Evolutionary conservation across 2,888 invertebrate genomes (phyloP), one percentile per base, ranked within the genome.

Genomic region (Lepidochitona cinerea): DNA sequence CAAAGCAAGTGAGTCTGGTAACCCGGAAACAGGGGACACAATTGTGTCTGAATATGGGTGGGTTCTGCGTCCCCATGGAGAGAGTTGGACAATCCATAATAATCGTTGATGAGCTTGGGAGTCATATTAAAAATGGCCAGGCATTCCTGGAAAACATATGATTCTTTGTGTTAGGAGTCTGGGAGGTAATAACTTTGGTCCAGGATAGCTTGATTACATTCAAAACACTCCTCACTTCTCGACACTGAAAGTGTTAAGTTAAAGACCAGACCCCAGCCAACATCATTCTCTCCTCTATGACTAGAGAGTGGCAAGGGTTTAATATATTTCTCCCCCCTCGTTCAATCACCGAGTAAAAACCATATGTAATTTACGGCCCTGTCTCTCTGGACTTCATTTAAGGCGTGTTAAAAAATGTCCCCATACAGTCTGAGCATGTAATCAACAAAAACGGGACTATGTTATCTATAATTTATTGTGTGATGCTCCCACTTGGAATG

Each of bases 301-400:
- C 37, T 66, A 66, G 35, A 66, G 66, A 66, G 59, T 52, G 68
- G 52, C 71, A 68, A 71, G 71, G 68, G 65, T 68, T 37, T 64
- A 73, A 26, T 23, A 59, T 59, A 59, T 59, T 23, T 49, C 29
- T 59, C 26, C 59, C 29, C 59, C 32, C 59, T 59, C 29, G 59
- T 59, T 59, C 59, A 59, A 59, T 29, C 26, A 29, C 59, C 32
- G 59, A 29, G 35, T 52, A 69, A 49, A 53, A 69, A 69, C 26
- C 33, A 41, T 49, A 33, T 69, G 33, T 52, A 69, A 69, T 69
- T 69, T 49, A 32, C 69, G 32, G 26, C 52, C 36, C 29, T n/a
- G 35, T 26, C 41, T 49, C 41, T 29, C 32, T 29, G 41, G 49
- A 41, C 29, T 69, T 69, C 52, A 69, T 69, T 69, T 33, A 69